Conservation (phyloP, 2,797 vertebrate species). For the Sus cebifrons region DNA sequence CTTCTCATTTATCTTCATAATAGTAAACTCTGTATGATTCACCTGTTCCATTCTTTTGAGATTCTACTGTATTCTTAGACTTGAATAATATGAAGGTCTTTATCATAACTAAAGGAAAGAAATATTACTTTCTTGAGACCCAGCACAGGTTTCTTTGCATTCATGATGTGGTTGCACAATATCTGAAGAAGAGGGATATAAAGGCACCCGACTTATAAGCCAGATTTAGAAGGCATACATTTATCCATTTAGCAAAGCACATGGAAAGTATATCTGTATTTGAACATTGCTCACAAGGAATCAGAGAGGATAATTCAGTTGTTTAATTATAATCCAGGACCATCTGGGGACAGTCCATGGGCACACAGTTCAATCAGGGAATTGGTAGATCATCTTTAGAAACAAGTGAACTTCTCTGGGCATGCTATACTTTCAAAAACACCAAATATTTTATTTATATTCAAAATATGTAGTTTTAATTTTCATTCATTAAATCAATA, state of each 20-base stretch:
- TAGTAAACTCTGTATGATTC: slow-evolving; percentile 12
- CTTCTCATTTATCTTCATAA: slow-evolving; percentile 42
- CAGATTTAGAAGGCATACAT: neutral
- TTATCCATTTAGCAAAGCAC: slow-evolving; percentile 28
- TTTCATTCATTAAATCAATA: neutral
- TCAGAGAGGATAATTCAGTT: neutral
- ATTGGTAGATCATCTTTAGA: neutral
- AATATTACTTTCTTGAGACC: neutral
- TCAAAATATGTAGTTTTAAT: neutral
- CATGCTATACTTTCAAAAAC: neutral
- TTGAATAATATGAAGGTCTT: slow-evolving; percentile 39
- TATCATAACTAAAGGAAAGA: slow-evolving; percentile 51
- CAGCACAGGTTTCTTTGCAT: slow-evolving; percentile 33
- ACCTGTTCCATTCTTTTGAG: neutral
- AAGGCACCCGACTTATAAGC: neutral
- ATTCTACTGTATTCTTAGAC: slow-evolving; percentile 21
- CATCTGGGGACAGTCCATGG: neutral
- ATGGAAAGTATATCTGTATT: neutral
- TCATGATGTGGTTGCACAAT: neutral
- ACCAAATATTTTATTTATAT: neutral
- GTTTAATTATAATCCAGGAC: neutral
- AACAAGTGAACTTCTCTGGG: neutral
- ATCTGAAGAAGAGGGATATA: neutral
- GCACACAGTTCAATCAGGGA: neutral
- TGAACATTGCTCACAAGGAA: slow-evolving; percentile 26